Conservation (phyloP, 2,797 vertebrate species). For the Ceryle rudis region DNA sequence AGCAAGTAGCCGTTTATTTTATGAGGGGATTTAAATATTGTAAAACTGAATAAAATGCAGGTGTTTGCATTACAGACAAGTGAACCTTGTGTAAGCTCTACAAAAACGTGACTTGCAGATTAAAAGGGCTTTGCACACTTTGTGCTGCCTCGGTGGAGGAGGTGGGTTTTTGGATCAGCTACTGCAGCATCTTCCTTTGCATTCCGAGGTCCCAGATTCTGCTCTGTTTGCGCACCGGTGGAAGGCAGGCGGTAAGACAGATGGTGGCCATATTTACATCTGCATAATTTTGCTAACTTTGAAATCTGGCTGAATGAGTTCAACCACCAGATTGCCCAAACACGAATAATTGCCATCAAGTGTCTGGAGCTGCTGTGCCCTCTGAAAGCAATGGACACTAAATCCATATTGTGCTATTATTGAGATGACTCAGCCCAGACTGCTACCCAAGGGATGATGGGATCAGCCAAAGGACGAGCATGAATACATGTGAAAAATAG, state of each 20-base stretch:
- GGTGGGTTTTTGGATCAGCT: neutral
- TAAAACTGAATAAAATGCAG: conserved; percentile 68
- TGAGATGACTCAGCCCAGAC: neutral
- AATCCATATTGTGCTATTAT: neutral
- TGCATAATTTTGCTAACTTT: neutral
- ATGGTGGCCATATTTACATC: neutral
- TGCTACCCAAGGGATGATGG: neutral
- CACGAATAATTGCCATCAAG: neutral
- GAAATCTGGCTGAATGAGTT: neutral
- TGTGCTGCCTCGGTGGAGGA: neutral
- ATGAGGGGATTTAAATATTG: conserved; percentile 75
- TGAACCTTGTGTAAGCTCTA: neutral
- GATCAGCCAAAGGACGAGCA: neutral
- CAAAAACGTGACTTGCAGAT: neutral
- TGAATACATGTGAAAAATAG: neutral
- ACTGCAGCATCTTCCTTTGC: neutral
- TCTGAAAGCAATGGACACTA: neutral
- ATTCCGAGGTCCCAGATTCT: fast-evolving
- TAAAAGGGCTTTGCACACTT: neutral
- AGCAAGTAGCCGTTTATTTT: conserved; percentile 70
- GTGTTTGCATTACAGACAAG: conserved; percentile 50
- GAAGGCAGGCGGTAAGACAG: neutral
- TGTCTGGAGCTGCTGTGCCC: neutral
- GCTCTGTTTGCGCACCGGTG: neutral
- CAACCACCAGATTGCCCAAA: neutral